Conservation (phyloP, 2,113 vertebrate species). For the Amia ocellicauda region DNA sequence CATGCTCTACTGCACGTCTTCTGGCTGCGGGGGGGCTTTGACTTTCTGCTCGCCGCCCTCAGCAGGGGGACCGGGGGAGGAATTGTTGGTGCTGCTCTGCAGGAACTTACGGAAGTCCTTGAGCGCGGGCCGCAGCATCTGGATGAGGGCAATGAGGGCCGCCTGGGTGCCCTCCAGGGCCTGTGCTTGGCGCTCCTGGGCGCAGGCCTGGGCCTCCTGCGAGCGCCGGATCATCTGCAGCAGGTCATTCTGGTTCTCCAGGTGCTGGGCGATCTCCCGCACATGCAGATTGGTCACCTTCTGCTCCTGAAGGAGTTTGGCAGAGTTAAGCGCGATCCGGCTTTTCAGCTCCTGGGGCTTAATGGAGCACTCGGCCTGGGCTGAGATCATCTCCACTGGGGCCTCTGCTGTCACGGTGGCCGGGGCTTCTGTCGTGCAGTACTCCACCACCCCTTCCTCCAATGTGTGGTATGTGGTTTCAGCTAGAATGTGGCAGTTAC, state of each 20-base stretch:
- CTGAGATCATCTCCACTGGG: constrained; percentile 79
- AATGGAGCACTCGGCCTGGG: constrained; percentile 65
- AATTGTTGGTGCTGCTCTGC: constrained; percentile 66
- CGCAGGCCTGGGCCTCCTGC: constrained; percentile 89
- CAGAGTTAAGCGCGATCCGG: constrained; percentile 91
- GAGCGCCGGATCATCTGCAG: constrained; percentile 92
- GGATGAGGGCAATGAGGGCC: constrained; percentile 83
- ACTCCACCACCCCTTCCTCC: constrained; percentile 90
- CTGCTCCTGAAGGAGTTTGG: constrained; percentile 93
- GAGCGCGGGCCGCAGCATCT: constrained; percentile 86
- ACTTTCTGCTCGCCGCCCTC: constrained; percentile 35
- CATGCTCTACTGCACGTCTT: constrained; percentile 44
- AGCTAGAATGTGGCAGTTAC: constrained; percentile 47
- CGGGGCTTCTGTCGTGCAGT: constrained; percentile 84
- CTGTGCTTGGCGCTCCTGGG: constrained; percentile 91
- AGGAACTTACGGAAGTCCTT: constrained; percentile 91
- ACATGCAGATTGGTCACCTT: constrained; percentile 90
- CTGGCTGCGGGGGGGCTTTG: constrained; percentile 31
- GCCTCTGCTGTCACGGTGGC: constrained; percentile 68
- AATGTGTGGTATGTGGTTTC: constrained; percentile 86
- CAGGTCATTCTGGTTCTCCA: constrained; percentile 92
- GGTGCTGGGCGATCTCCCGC: constrained; percentile 90
- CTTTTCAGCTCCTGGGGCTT: constrained; percentile 94
- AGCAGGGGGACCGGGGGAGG: constrained; percentile 34
- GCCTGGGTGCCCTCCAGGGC: constrained; percentile 95